Conservation (phyloP, 2,888 invertebrate species). For the Dicycla oo region DNA sequence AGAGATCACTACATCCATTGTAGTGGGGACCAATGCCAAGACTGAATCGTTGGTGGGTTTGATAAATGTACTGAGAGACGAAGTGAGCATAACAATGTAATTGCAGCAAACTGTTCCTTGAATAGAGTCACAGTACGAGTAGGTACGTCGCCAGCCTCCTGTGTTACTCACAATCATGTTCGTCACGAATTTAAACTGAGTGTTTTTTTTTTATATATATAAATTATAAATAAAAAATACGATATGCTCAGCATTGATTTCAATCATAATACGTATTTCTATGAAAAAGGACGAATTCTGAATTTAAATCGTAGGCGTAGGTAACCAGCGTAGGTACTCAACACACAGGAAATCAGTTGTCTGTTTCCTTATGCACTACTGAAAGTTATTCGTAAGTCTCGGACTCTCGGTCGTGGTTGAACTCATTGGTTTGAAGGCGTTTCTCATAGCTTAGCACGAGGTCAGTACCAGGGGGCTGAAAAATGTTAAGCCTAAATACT, state of each 20-base stretch:
- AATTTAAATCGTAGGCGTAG: conserved; percentile 25
- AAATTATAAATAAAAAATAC: no score
- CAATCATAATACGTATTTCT: background rate
- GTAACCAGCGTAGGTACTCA: background rate
- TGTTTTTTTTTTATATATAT: conserved; percentile 31
- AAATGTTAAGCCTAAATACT: no score
- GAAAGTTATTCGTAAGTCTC: conserved; percentile 6
- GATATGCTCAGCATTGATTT: background rate
- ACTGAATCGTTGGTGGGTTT: conserved; percentile 84
- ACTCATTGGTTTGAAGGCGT: background rate
- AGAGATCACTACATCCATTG: conserved; percentile 82
- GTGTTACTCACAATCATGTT: conserved; percentile 60
- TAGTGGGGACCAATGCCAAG: conserved; percentile 81
- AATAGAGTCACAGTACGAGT: conserved; percentile 81
- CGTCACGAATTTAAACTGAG: conserved; percentile 42
- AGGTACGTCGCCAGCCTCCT: conserved; percentile 68
- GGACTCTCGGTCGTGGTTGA: conserved; percentile 4
- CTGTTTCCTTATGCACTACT: background rate
- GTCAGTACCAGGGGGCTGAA: no score
- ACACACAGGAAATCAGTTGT: conserved; percentile 9
- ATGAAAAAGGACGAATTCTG: background rate
- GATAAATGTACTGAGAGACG: conserved; percentile 85
- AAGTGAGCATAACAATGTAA: conserved; percentile 89
- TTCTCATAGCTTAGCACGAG: conserved; percentile 3
- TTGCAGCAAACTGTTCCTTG: conserved; percentile 89